Evolutionary conservation across 2,797 vertebrate genomes (phyloP), one percentile per base, ranked within the genome.

Genomic region (Emydoidea blandingii): DNA sequence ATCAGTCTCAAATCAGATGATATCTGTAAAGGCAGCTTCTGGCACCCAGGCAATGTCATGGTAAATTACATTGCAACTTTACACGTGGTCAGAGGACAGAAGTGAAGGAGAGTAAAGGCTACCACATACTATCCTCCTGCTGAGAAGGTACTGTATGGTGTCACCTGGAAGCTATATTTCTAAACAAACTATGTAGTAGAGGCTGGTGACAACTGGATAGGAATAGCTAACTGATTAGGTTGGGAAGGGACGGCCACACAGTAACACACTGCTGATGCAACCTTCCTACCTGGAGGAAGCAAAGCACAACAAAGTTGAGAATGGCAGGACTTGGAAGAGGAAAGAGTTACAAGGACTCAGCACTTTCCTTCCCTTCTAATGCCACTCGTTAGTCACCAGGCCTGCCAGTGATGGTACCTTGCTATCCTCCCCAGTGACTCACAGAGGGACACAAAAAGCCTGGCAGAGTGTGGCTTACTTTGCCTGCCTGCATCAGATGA

Each of bases 21-120:
- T 0, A 12, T 41, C 50, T 14, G 11, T 6, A 25, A 1, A 0
- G 0, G 83, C 18, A 49, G 53, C 12, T 2, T 3, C 68, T 25
- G 3, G 27, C 0, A 4, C 0, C 8, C 80, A 15, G 57, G 12
- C 31, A 8, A 12, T 34, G 83, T n/a, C 85, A 83, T 54, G 84
- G 0, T 25, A 59, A 27, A 44, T 54, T 31, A 87, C 0, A 0
- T 11, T 4, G 74, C 9, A 74, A 57, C 21, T 83, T 37, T 0
- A 78, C 8, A 0, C 0, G 2, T 0, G 15, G 56, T 54, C 74
- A 49, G 3, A 9, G 7, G 44, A 78, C 41, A 49, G 44, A 76
- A 76, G 12, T 15, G 8, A 1, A 31, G 29, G 5, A 31, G 44
- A 78, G 74, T 31, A 31, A 78, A 78, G 41, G 25, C 25, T 49